A percentile compares a stretch with the other conserved stretches of the same genome.
Evolutionary conservation across 2,888 invertebrate species (phyloP).

Genomic region (Pterobdella sp.): DNA sequence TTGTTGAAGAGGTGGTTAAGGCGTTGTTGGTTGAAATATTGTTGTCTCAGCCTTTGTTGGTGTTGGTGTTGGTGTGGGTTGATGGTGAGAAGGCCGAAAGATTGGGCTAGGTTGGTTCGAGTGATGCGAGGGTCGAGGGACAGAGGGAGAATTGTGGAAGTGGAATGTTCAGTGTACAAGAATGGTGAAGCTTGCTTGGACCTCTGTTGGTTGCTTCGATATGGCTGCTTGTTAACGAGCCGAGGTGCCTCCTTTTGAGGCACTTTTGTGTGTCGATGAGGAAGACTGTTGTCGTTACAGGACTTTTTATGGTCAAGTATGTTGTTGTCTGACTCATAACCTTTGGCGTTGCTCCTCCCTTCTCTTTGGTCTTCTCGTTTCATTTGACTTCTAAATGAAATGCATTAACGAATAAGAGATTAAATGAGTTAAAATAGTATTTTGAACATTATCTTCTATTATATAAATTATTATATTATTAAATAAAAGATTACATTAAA

Average conservation of each 20-base stretch:
- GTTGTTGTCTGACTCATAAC: constrained; percentile 7
- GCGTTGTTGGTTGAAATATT: neutral
- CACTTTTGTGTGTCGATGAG: neutral
- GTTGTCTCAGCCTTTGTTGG: constrained; percentile 6
- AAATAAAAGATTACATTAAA: too few relatives aligned
- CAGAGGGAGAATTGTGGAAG: constrained; percentile 18
- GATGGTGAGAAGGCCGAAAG: constrained; percentile 17
- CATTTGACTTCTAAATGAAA: too few relatives aligned
- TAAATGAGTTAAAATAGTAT: too few relatives aligned
- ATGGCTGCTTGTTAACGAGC: neutral
- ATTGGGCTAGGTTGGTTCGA: constrained; percentile 21
- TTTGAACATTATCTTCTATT: too few relatives aligned
- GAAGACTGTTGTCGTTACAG: neutral
- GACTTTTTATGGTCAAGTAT: neutral
- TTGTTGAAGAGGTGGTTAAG: constrained; percentile 10
- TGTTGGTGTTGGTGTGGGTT: neutral
- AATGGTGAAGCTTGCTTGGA: neutral
- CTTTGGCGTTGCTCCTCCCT: neutral
- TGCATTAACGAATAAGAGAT: too few relatives aligned
- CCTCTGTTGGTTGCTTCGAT: neutral
- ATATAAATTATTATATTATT: too few relatives aligned
- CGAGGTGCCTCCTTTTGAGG: neutral
- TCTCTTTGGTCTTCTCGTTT: too few relatives aligned
- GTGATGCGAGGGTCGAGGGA: constrained; percentile 26
- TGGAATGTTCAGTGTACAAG: neutral